Evolutionary conservation across 2,797 vertebrate genomes (phyloP).

Genomic region (Diplodus puntazzo): DNA sequence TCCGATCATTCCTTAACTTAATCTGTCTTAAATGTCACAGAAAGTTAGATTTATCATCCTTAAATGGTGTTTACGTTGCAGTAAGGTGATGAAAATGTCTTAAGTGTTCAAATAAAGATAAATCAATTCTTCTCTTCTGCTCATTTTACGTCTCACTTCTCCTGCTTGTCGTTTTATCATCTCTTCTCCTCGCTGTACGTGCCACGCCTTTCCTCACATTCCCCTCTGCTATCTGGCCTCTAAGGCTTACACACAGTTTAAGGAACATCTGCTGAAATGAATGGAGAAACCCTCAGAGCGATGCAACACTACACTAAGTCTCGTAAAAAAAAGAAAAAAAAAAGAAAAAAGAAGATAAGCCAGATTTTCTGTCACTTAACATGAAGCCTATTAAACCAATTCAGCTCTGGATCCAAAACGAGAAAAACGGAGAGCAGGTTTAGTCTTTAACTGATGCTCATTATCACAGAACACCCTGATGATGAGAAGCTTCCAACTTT

Average conservation of each 20-base stretch:
- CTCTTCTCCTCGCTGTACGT: constrained; percentile 28
- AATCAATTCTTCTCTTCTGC: background rate
- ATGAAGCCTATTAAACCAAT: constrained; percentile 41
- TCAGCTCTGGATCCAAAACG: constrained; percentile 29
- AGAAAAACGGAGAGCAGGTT: constrained; percentile 21
- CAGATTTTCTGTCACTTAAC: constrained; percentile 50
- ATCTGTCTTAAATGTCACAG: constrained; percentile 8
- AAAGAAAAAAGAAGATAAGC: constrained; percentile 42
- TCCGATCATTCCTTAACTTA: background rate
- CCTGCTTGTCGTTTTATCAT: constrained; percentile 27
- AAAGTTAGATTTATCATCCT: background rate
- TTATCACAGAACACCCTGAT: background rate
- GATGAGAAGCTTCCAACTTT: constrained; percentile 28
- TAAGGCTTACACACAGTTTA: constrained; percentile 56
- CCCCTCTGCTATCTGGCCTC: constrained; percentile 38
- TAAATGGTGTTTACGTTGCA: background rate
- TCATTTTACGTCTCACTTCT: background rate
- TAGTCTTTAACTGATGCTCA: constrained; percentile 24
- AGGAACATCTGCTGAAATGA: constrained; percentile 67
- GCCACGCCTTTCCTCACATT: constrained; percentile 19
- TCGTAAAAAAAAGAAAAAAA: constrained; percentile 25
- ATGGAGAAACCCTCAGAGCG: constrained; percentile 49
- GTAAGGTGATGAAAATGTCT: constrained; percentile 17
- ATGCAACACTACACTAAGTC: constrained; percentile 36
- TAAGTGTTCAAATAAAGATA: constrained; percentile 8